Conservation (phyloP, 2,888 invertebrate genomes). For the Lamellibrachia columna region DNA sequence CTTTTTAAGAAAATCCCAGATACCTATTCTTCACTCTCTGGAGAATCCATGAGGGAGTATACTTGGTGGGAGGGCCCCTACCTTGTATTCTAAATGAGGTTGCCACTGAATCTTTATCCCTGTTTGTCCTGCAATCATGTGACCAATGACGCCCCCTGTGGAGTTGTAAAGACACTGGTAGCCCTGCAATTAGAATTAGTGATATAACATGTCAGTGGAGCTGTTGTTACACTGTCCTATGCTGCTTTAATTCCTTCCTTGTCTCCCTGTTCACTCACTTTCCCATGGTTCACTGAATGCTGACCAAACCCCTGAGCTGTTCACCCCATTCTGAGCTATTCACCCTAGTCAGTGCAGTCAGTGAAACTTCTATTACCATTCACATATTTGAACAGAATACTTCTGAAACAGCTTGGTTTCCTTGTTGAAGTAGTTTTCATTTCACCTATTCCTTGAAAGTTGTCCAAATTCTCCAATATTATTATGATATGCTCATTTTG, state of each 20-base stretch:
- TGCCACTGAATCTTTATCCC: background rate
- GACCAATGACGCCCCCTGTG: background rate
- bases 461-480: background rate
- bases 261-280: background rate
- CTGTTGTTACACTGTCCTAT: background rate
- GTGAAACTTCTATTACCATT: background rate
- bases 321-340: background rate
- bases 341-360: background rate
- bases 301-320: background rate
- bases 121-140: background rate
- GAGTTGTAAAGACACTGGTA: background rate
- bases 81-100: background rate
- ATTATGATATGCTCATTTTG: background rate
- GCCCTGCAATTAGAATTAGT: background rate
- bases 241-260: background rate
- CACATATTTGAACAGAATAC: background rate
- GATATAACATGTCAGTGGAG: background rate
- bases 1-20: background rate
- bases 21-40: background rate
- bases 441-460: background rate
- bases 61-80: background rate
- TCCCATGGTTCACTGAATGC: background rate
- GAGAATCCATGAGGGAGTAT: too few relatives aligned
- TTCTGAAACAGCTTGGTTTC: background rate
- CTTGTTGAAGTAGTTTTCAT: background rate